Conservation (phyloP, 92 coral and sea anemone species). For the Umimayanthus kanabou region DNA sequence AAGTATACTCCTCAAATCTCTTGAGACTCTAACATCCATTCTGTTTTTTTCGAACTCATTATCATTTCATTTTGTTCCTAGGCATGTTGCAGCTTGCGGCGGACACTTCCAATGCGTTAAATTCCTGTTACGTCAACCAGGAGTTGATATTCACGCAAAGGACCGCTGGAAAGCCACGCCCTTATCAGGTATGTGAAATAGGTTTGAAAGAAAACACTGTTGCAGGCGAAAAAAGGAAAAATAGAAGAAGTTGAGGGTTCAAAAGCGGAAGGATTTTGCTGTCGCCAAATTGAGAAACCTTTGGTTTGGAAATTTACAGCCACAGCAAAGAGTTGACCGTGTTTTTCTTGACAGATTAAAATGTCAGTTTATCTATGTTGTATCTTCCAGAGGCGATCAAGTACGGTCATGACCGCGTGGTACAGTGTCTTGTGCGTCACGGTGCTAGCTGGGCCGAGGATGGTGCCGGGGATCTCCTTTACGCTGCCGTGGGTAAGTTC, state of each 20-base stretch:
- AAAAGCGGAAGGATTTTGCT: no score
- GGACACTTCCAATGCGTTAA: constrained; percentile 85
- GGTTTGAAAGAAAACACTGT: background rate
- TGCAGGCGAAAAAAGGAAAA: background rate
- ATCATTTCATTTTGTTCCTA: constrained; percentile 15
- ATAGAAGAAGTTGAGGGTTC: background rate
- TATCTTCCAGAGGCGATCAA: constrained; percentile 73
- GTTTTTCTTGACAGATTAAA: background rate
- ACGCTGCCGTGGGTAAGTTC: constrained; percentile 79
- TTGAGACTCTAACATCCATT: no score
- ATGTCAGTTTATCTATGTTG: background rate
- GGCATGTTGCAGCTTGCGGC: constrained; percentile 72
- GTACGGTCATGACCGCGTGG: constrained; percentile 77
- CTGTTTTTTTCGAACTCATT: background rate
- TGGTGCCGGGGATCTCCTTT: constrained; percentile 85
- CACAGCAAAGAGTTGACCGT: background rate
- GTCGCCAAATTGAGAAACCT: background rate
- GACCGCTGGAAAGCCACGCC: constrained; percentile 93
- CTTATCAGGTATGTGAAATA: constrained; percentile 57
- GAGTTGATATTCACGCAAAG: constrained; percentile 86
- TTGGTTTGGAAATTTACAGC: background rate
- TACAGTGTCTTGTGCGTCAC: constrained; percentile 80
- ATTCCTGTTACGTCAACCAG: constrained; percentile 80
- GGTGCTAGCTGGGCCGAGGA: constrained; percentile 93
- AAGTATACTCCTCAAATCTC: no score